phyloP scores from a whole-genome alignment of 2,113 vertebrate genomes.

The Syngnathus floridae region DNA sequence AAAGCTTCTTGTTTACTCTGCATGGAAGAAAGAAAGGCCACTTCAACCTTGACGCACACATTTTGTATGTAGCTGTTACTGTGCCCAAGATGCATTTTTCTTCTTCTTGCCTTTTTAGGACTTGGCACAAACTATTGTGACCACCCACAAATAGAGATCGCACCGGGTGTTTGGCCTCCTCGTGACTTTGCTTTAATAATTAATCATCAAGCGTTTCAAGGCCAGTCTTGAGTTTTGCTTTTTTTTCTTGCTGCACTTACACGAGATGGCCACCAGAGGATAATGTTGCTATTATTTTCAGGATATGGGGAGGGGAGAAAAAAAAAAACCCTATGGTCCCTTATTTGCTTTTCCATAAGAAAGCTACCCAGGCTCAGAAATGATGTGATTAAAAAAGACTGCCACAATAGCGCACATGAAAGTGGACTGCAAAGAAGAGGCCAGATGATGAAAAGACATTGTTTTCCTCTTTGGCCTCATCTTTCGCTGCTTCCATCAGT shows the following conservation, averaged over 20 bases:
- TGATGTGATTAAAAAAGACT: background rate
- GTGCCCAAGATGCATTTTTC: too few relatives aligned
- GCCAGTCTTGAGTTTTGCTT: background rate
- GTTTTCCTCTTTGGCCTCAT: background rate
- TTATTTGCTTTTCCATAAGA: background rate
- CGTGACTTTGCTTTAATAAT: too few relatives aligned
- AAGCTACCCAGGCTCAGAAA: background rate
- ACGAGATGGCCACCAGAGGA: conserved; percentile 40
- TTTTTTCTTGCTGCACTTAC: conserved; percentile 22
- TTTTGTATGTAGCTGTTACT: background rate
- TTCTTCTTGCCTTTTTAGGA: too few relatives aligned
- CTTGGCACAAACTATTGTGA: too few relatives aligned
- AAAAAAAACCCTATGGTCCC: background rate
- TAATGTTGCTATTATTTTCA: conserved; percentile 23
- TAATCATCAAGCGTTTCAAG: background rate
- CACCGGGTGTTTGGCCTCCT: too few relatives aligned
- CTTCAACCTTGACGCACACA: background rate
- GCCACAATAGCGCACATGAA: background rate
- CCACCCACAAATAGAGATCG: too few relatives aligned
- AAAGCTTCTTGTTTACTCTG: conserved; percentile 23
- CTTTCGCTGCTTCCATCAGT: background rate
- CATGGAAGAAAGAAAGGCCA: conserved; percentile 17
- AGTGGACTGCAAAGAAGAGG: background rate
- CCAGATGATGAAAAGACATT: background rate
- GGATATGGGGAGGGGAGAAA: background rate